Conservation (phyloP, 2,888 invertebrate species). For the Ephialtes manifestator region DNA sequence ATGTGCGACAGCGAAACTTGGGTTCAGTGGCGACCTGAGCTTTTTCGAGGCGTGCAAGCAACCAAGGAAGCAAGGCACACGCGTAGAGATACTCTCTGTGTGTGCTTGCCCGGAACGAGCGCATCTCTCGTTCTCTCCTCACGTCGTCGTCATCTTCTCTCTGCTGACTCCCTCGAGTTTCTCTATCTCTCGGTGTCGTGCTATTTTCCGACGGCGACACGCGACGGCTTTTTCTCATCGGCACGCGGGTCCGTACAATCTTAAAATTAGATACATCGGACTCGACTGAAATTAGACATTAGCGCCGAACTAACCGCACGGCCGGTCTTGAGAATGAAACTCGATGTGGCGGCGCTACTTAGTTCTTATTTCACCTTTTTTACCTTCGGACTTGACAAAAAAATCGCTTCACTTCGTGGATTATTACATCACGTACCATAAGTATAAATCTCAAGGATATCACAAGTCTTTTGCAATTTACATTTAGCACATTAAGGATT, state of each 20-base stretch:
- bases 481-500: no score
- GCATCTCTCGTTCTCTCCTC: constrained; percentile 18
- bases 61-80: not conserved
- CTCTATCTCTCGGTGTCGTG: constrained; percentile 49
- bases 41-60: constrained; percentile 33
- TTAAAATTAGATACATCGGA: constrained; percentile 73
- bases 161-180: not conserved
- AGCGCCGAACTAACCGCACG: constrained; percentile 57
- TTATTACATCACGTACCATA: not conserved
- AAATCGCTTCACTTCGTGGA: not conserved
- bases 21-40: constrained; percentile 34
- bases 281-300: constrained; percentile 72
- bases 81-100: not conserved
- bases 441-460: not conserved
- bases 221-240: constrained; percentile 70
- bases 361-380: constrained; percentile 33
- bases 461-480: no score
- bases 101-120: constrained; percentile 31
- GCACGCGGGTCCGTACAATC: constrained; percentile 66
- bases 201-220: constrained; percentile 70
- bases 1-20: constrained; percentile 29
- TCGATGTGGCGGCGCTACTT: constrained; percentile 58
- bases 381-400: not conserved
- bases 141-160: no score
- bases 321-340: constrained; percentile 61